These are phyloP conservation scores for Panthera tigris DNA, from an alignment of 2,113 vertebrate genomes.

Conservation along the genomic window DNA sequence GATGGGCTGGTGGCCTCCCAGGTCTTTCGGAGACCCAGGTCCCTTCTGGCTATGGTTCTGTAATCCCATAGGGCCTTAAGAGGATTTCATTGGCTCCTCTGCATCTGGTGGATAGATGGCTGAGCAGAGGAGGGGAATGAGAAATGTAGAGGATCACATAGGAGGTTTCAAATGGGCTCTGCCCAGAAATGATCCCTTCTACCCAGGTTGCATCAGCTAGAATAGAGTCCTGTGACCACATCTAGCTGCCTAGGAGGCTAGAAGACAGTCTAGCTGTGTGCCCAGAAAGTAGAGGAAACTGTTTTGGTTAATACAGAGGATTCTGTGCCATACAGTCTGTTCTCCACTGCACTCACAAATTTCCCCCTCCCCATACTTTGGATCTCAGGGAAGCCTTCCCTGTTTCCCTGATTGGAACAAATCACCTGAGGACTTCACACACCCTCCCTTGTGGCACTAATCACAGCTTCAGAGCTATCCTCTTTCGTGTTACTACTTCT, in stretches of 20 bases:
- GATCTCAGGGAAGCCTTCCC: not conserved
- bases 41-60: not conserved
- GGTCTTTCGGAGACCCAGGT: not conserved
- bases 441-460: not conserved
- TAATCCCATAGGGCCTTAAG: not conserved
- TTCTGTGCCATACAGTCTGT: not conserved
- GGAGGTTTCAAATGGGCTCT: not conserved
- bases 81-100: not conserved
- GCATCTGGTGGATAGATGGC: not conserved
- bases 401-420: not conserved
- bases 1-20: not conserved
- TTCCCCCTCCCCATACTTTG: not conserved
- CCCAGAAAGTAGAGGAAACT: not conserved
- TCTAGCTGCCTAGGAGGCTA: not conserved
- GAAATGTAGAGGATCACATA: not conserved
- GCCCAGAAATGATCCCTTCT: not conserved
- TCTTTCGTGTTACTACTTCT: not conserved
- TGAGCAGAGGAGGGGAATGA: not conserved
- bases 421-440: not conserved
- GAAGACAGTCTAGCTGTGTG: not conserved
- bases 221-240: not conserved
- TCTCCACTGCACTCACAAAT: not conserved
- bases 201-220: not conserved
- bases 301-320: not conserved
- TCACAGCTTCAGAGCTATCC: not conserved